Base-by-base conservation (phyloP, 2,888 invertebrate species). In the Eupithecia subumbrata region DNA sequence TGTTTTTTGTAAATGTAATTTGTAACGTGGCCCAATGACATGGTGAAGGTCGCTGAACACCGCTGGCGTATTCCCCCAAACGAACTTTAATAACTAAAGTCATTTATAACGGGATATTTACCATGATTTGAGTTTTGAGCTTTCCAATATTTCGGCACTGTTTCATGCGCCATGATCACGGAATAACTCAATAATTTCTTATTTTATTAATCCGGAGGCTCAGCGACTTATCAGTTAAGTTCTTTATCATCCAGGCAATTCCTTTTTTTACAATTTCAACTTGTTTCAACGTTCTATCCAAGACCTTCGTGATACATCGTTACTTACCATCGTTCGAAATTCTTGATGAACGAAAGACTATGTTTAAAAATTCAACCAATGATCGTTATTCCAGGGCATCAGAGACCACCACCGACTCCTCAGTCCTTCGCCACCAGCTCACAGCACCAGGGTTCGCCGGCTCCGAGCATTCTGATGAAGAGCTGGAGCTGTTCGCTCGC, bases 401-500 rank as follows among this genome's bases (percentile, higher is more conserved):
- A 43, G 92, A 93, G 73, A 88, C 90, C 0, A 84, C 85, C 5
- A 87, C 88, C 71, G 95, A 95, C 79, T 91, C 88, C 0, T 87
- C 88, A 30, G 92, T 92, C 71, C 87, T 90, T 2, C 92, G 92
- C 0, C 91, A 91, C 83, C 87, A 90, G 16, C 89, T 92, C 18
- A 86, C 92, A 0, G 92, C 92, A 30, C 91, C 90, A 76, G 91
- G 95, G 74, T 95, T 95, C 70, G 93, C 96, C 0, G 95, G 96
- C 0, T 95, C 96, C 0, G 97, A 97, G 80, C 95, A 96, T 75
- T 97, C 97, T 69, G 97, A 97, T 82, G 97, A 97, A 79, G 97
- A 97, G 79, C 93, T 95, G 83, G 97, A 97, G 85, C 95, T 96
- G 70, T 97, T 97, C 95, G 97, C 97, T 0, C 94, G 97, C 76